Evolutionary conservation across 2,113 vertebrate species (phyloP).

Genomic region (Lasiurus cinereus): DNA sequence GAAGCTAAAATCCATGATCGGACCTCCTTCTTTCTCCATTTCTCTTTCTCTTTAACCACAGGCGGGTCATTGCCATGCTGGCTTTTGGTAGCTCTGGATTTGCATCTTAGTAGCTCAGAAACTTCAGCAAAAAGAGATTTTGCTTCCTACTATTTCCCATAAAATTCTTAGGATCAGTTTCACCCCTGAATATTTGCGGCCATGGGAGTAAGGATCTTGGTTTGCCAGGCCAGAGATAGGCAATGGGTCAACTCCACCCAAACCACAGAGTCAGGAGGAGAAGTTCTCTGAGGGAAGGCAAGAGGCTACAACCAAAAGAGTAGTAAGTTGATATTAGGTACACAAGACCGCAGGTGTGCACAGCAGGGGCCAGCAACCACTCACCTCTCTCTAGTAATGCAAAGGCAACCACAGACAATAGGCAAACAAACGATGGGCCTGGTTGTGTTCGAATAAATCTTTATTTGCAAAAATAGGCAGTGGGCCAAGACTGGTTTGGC

Average conservation of each 20-base stretch:
- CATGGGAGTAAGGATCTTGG: not conserved
- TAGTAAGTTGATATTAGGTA: not conserved
- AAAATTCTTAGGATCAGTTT: not conserved
- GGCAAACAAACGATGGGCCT: not conserved
- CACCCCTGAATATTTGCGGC: not conserved
- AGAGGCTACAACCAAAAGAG: not conserved
- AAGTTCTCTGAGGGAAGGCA: not conserved
- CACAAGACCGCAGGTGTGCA: not conserved
- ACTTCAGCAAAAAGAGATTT: not conserved
- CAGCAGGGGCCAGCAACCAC: not conserved
- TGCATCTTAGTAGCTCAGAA: not conserved
- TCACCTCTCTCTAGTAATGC: not conserved
- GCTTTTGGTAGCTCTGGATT: not conserved
- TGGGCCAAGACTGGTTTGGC: not conserved
- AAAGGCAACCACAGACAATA: not conserved
- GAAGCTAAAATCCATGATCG: conserved; percentile 13
- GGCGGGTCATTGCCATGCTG: not conserved
- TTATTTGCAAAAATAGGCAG: conserved; percentile 2
- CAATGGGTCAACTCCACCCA: not conserved
- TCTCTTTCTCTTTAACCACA: not conserved
- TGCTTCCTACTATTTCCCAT: not conserved
- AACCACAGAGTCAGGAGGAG: not conserved
- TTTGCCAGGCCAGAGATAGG: not conserved
- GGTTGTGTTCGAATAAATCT: conserved; percentile 4
- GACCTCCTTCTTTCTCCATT: not conserved